Base-by-base conservation (phyloP, 2,797 vertebrate genomes). In the Smutsia gigantea region DNA sequence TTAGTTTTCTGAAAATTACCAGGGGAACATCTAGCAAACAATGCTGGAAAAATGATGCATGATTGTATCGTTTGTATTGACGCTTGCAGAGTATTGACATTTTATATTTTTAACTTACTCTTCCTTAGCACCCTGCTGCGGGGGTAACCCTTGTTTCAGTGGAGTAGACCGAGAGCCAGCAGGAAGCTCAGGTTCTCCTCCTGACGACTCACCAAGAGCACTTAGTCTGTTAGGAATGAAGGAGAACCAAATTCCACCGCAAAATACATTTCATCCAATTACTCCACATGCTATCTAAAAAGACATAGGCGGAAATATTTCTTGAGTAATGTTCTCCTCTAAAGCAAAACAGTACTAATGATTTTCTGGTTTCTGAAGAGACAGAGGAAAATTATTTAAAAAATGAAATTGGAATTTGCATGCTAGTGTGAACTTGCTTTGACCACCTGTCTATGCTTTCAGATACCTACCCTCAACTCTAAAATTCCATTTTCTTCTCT, bases 101-200 rank as follows among this genome's bases (percentile, higher is more conserved):
- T 71, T 84, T 91, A 31, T 68, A 23, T 53, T 66, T 79, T 23
- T 14, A 29, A 37, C 53, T 37, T 55, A 4, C 8, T 27, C 57
- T 83, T 83, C 23, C 63, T n/a, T 14, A 42, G 61, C 29, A 42
- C 37, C 49, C 29, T 78, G 84, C 55, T 77, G 21, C 9, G 21
- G 78, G 19, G 46, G 72, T 39, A 37, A 23, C 18, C 12, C 53
- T 81, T 39, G 77, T 37, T 49, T 79, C 18, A 23, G 68, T 12
- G 1, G n/a, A 27, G 9, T 14, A 46, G 69, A 94, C 98, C 98
- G 98, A 49, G 93, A 93, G 37, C 98, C 98, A 31, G 91, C 0
- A 1, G 98, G 98, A 51, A 87, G 90, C 46, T 7, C 96, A 31
- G 19, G 97, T 98, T 55, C 98, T 63, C 92, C 87, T 98, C 98